These are phyloP conservation scores for Gymnoscopelus braueri DNA, from an alignment of 2,797 vertebrate species.

Conservation along the genomic window DNA sequence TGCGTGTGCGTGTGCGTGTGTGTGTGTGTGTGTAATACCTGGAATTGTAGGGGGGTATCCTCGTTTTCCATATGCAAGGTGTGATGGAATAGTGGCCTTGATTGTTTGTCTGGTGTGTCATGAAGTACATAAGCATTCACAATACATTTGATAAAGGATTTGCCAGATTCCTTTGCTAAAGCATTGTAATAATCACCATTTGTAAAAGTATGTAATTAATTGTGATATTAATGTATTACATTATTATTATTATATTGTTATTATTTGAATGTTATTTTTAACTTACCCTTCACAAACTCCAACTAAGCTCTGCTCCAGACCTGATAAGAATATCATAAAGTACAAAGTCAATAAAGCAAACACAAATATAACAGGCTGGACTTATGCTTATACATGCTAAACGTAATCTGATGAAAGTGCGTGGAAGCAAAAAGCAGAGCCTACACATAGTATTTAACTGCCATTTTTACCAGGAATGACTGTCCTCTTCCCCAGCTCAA, in stretches of 20 bases:
- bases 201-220: too few relatives aligned
- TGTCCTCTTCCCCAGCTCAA: constrained; percentile 95
- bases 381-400: constrained; percentile 6
- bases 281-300: constrained; percentile 96
- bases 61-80: constrained; percentile 94
- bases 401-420: neutral
- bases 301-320: constrained; percentile 93
- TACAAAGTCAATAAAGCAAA: constrained; percentile 32
- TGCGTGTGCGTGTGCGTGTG: constrained; percentile 1
- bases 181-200: too few relatives aligned
- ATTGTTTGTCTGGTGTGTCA: constrained; percentile 89
- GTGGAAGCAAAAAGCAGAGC: neutral
- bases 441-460: neutral
- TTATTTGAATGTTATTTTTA: constrained; percentile 14
- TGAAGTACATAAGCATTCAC: constrained; percentile 17
- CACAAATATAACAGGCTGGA: neutral
- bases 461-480: constrained; percentile 88
- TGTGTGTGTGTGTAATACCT: constrained; percentile 76
- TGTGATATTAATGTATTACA: neutral
- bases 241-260: neutral
- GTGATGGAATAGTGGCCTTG: constrained; percentile 91
- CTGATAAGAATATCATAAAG: constrained; percentile 72
- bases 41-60: constrained; percentile 93
- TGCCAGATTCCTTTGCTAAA: constrained; percentile 9
- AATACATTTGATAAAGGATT: neutral